Evolutionary conservation across 2,113 vertebrate genomes (phyloP).

Genomic region (Diglossa brunneiventris): DNA sequence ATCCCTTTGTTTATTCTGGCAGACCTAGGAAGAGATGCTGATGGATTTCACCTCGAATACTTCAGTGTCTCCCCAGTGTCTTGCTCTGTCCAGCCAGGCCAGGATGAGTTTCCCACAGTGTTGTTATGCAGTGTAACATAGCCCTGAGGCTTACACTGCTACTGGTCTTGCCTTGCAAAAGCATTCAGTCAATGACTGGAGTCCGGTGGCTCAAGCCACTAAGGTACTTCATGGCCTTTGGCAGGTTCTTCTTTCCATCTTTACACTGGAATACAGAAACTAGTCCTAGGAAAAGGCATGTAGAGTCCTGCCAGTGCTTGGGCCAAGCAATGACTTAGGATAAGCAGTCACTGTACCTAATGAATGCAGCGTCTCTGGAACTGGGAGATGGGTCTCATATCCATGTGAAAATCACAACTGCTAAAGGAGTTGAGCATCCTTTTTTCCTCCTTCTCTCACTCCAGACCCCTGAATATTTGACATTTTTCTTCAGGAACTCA

Average conservation of each 20-base stretch:
- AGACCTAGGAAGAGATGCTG: not conserved
- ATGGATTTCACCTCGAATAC: not conserved
- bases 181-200: not conserved
- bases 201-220: not conserved
- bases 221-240: not conserved
- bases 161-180: not conserved
- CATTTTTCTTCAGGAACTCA: not conserved
- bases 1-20: conserved; percentile 62
- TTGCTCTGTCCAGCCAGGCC: not conserved
- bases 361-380: not conserved
- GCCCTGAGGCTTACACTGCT: not conserved
- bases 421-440: not conserved
- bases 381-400: not conserved
- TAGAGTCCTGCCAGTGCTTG: not conserved
- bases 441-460: not conserved
- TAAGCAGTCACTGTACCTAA: not conserved
- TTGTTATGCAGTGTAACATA: not conserved
- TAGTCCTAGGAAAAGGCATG: not conserved
- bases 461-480: not conserved
- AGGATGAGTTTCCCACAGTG: not conserved
- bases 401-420: not conserved
- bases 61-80: not conserved
- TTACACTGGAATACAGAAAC: not conserved
- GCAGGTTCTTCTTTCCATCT: not conserved
- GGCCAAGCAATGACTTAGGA: not conserved